These are phyloP conservation scores for Blera fallax DNA, from an alignment of 2,888 invertebrate species.

Conservation along the genomic window DNA sequence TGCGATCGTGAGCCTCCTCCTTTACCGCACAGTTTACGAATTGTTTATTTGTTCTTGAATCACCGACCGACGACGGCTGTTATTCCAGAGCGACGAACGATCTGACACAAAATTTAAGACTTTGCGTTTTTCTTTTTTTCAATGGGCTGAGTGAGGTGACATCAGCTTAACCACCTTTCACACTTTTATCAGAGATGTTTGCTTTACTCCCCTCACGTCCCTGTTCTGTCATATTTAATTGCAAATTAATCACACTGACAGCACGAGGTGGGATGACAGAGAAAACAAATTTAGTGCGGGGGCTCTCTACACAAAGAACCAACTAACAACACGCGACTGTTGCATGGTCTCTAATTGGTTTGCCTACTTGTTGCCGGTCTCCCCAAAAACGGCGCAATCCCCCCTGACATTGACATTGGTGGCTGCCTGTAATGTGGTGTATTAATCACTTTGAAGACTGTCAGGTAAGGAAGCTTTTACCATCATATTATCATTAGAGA, in stretches of 20 bases:
- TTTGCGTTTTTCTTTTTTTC: neutral
- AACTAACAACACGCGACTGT: slow-evolving; percentile 49
- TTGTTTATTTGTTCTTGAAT: neutral
- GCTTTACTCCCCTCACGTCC: slow-evolving; percentile 2
- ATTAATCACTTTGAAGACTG: slow-evolving; percentile 51
- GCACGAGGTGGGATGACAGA: slow-evolving; percentile 44
- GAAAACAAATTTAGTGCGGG: slow-evolving; percentile 46
- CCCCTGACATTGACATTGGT: slow-evolving; percentile 56
- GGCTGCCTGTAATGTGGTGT: slow-evolving; percentile 18
- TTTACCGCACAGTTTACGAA: neutral
- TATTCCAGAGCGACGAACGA: slow-evolving; percentile 12
- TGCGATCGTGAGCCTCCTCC: neutral
- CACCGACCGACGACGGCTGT: neutral
- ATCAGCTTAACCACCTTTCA: slow-evolving; percentile 52
- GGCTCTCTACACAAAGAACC: slow-evolving; percentile 33
- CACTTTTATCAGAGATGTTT: slow-evolving; percentile 34
- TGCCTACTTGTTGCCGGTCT: slow-evolving; percentile 34
- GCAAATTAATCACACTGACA: slow-evolving; percentile 64
- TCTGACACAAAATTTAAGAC: neutral
- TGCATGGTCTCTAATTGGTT: slow-evolving; percentile 64
- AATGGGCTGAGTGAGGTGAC: slow-evolving; percentile 20
- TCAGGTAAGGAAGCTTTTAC: slow-evolving; percentile 30
- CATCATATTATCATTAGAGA: slow-evolving; percentile 34
- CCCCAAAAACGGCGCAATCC: slow-evolving; percentile 33
- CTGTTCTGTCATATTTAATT: slow-evolving; percentile 63